These are phyloP conservation scores for Eupithecia abbreviata DNA, from an alignment of 2,888 invertebrate genomes.

Conservation along the genomic window DNA sequence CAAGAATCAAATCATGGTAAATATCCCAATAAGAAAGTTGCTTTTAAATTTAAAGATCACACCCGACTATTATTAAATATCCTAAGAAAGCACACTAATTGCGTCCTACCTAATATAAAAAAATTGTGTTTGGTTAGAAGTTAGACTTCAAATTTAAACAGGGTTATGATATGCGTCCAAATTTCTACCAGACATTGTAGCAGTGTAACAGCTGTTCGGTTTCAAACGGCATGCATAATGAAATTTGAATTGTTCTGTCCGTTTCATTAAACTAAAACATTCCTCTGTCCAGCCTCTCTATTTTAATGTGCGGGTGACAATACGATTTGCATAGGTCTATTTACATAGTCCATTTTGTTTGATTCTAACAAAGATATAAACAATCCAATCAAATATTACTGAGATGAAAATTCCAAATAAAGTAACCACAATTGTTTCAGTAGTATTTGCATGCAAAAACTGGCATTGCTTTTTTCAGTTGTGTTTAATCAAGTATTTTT, in stretches of 20 bases:
- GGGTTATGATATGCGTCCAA: neutral
- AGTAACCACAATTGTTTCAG: neutral
- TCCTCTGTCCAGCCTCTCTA: conserved; percentile 1
- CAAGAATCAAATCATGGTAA: too few relatives aligned
- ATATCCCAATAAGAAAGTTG: too few relatives aligned
- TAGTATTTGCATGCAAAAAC: neutral
- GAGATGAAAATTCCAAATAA: neutral
- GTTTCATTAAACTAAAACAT: conserved; percentile 28
- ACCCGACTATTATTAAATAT: too few relatives aligned
- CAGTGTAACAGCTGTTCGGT: conserved; percentile 27
- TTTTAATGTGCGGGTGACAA: conserved; percentile 5
- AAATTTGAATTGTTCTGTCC: conserved; percentile 17
- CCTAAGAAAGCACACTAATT: too few relatives aligned
- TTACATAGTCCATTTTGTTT: neutral
- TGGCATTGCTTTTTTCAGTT: neutral
- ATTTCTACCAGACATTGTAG: conserved; percentile 17
- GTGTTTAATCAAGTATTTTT: too few relatives aligned
- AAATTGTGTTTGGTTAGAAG: neutral
- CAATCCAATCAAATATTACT: neutral
- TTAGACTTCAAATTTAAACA: conserved; percentile 27
- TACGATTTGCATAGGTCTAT: neutral
- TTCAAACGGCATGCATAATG: conserved; percentile 32
- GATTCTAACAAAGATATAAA: neutral
- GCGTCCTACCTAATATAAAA: too few relatives aligned
- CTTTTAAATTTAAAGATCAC: too few relatives aligned